These are phyloP conservation scores for Drosophila pachea DNA, from an alignment of 1,140 invertebrate genomes.

Conservation along the genomic window DNA sequence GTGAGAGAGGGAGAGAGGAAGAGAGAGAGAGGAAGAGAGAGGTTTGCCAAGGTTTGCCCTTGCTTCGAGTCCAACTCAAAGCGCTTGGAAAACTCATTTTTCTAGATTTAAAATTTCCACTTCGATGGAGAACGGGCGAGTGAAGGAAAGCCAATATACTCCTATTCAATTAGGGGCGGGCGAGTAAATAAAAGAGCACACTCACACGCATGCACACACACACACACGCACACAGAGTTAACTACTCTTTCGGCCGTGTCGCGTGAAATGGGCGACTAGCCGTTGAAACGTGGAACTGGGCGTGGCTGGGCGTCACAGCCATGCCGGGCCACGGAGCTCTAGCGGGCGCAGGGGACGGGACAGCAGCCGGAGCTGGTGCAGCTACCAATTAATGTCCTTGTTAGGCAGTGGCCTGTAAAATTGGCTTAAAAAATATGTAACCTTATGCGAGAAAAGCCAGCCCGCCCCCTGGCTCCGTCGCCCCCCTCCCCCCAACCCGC, in stretches of 20 bases:
- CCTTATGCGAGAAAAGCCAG: slow-evolving; percentile 64
- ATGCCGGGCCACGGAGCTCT: slow-evolving; percentile 7
- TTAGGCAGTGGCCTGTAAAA: slow-evolving; percentile 78
- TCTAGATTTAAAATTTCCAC: too few species aligned
- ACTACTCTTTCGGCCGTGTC: slow-evolving; percentile 68
- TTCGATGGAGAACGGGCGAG: too few species aligned
- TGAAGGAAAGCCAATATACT: not conserved
- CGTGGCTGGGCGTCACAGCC: slow-evolving; percentile 21
- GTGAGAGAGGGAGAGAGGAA: too few species aligned
- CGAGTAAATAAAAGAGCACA: not conserved
- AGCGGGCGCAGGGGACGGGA: slow-evolving; percentile 3
- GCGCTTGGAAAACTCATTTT: too few species aligned
- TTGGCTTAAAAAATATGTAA: slow-evolving; percentile 78
- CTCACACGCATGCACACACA: slow-evolving; percentile 10
- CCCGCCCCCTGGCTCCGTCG: not conserved
- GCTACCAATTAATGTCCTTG: slow-evolving; percentile 78
- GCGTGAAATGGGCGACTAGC: slow-evolving; percentile 42
- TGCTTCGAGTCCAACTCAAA: too few species aligned
- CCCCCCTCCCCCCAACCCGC: not conserved
- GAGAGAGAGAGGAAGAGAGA: too few species aligned
- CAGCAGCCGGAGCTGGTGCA: slow-evolving; percentile 34
- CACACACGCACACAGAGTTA: slow-evolving; percentile 34
- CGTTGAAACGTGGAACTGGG: slow-evolving; percentile 19
- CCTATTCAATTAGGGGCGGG: not conserved
- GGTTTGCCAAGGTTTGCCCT: too few species aligned